Conservation (phyloP, 2,888 invertebrate genomes). For the Theristus sp. region DNA sequence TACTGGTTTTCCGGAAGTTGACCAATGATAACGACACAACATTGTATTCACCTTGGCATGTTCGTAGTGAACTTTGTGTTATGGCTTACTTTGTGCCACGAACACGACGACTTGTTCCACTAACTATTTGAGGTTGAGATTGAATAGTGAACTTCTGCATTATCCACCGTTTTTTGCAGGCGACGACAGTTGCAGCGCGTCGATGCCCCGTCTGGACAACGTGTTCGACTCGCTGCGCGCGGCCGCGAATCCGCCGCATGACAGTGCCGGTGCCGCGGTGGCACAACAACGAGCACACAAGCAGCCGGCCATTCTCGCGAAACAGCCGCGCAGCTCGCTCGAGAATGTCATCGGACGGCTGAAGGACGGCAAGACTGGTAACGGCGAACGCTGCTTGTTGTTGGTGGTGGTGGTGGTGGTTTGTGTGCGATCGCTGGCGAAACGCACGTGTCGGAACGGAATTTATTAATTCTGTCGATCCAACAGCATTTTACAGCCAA, state of each 20-base stretch:
- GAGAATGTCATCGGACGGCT: neutral
- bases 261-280: neutral
- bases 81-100: too few species aligned
- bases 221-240: neutral
- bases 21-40: too few species aligned
- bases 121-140: too few species aligned
- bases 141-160: too few species aligned
- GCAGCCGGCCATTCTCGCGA: neutral
- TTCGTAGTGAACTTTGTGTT: too few species aligned
- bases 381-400: neutral
- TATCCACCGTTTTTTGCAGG: too few species aligned
- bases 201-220: neutral
- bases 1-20: too few species aligned
- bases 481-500: too few species aligned
- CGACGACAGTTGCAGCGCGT: neutral
- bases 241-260: neutral
- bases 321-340: neutral
- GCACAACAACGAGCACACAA: neutral
- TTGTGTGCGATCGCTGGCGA: neutral
- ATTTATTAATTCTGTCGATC: too few species aligned
- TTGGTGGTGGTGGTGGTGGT: neutral
- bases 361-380: neutral
- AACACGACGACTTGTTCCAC: too few species aligned
- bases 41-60: too few species aligned
- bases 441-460: too few species aligned